These are phyloP conservation scores for Apostichopus leukothele DNA, from an alignment of 53 echinoderm and acorn worm genomes.

Conservation along the genomic window DNA sequence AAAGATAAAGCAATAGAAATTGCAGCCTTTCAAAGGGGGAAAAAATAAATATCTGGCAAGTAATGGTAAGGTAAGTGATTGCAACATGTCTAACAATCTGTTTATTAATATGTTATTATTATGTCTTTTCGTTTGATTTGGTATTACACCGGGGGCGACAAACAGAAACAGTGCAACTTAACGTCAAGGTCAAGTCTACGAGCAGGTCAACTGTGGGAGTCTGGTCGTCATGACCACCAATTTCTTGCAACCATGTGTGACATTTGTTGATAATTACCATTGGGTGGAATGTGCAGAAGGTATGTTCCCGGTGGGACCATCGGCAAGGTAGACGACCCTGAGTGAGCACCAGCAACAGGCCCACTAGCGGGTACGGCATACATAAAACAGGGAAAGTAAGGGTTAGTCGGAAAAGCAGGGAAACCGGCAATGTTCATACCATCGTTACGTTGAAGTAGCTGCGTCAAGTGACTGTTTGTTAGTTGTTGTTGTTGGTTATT, in stretches of 20 bases:
- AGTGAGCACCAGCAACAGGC: background rate
- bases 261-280: slow-evolving; percentile 37
- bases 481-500: slow-evolving; percentile 4
- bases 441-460: slow-evolving; percentile 39
- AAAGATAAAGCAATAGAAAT: background rate
- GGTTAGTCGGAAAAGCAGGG: slow-evolving; percentile 6
- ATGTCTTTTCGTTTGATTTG: too few species aligned
- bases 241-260: slow-evolving; percentile 13
- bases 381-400: slow-evolving; percentile 45
- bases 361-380: slow-evolving; percentile 17
- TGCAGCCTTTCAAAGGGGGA: background rate
- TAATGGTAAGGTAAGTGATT: background rate
- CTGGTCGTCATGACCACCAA: slow-evolving; percentile 35
- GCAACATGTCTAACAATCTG: background rate
- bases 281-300: slow-evolving; percentile 37
- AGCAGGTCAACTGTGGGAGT: background rate
- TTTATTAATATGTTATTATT: too few species aligned
- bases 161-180: too few species aligned
- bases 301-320: slow-evolving; percentile 39
- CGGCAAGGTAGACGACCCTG: slow-evolving; percentile 2
- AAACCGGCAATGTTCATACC: slow-evolving; percentile 38
- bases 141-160: too few species aligned
- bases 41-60: slow-evolving; percentile 5
- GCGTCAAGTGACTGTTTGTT: slow-evolving; percentile 23
- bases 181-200: too few species aligned